These are phyloP conservation scores for Cetonia aurata DNA, from an alignment of 2,888 invertebrate genomes.

Conservation along the genomic window DNA sequence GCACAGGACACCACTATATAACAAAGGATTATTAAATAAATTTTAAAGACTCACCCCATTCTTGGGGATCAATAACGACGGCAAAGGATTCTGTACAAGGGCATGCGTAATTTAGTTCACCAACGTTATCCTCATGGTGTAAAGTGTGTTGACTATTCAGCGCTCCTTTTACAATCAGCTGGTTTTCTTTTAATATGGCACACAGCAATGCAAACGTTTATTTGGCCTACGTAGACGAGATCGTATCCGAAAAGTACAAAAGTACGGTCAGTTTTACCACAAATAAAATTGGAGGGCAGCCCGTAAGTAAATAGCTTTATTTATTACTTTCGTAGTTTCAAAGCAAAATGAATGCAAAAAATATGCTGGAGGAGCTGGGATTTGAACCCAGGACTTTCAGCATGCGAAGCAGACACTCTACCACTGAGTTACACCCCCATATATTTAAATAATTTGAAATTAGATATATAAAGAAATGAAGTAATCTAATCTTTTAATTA, in stretches of 20 bases:
- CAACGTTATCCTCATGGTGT: conserved; percentile 15
- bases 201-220: conserved; percentile 74
- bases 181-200: conserved; percentile 56
- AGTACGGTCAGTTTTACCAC: conserved; percentile 76
- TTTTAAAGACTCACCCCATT: no score
- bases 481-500: conserved; percentile 11
- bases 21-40: no score
- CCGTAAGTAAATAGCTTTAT: conserved; percentile 72
- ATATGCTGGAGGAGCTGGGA: conserved; percentile 63
- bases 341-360: conserved; percentile 24
- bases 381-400: conserved; percentile 67
- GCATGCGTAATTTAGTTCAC: conserved; percentile 38
- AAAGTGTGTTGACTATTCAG: conserved; percentile 41
- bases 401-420: conserved; percentile 69
- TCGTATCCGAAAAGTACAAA: conserved; percentile 78
- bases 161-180: conserved; percentile 33
- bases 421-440: conserved; percentile 67
- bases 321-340: conserved; percentile 3
- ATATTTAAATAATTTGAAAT: background rate
- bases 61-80: conserved; percentile 33
- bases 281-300: conserved; percentile 86
- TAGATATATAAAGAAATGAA: conserved; percentile 19
- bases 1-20: no score
- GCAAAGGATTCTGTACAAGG: conserved; percentile 9
- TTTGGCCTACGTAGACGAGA: conserved; percentile 85